A percentile compares a stretch with the other conserved stretches of the same genome.
Evolutionary conservation across 2,888 invertebrate species (phyloP).

Genomic region (Drosophila yooni): DNA sequence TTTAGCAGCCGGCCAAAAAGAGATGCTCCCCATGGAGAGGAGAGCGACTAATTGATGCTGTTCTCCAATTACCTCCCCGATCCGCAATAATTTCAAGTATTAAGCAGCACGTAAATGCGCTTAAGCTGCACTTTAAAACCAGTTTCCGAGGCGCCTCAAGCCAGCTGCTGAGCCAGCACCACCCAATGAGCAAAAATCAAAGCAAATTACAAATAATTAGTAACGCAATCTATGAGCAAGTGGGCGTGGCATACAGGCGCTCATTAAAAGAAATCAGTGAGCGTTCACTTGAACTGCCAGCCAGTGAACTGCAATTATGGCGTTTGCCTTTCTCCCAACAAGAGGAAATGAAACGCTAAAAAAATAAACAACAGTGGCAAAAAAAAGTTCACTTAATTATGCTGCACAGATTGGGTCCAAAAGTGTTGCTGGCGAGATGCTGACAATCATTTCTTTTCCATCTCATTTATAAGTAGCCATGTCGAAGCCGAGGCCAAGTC

Average conservation of each 20-base stretch:
- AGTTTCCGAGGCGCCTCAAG: conserved; percentile 8
- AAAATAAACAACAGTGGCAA: neutral
- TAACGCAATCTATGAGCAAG: conserved; percentile 48
- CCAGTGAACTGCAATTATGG: conserved; percentile 61
- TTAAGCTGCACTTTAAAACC: conserved; percentile 55
- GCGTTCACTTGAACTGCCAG: conserved; percentile 34
- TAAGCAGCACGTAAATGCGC: conserved; percentile 61
- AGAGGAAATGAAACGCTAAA: neutral
- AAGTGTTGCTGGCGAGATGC: conserved; percentile 31
- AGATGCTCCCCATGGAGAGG: conserved; percentile 11
- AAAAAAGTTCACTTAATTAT: conserved; percentile 60
- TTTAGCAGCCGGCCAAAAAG: conserved; percentile 15
- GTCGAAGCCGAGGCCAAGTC: conserved; percentile 15
- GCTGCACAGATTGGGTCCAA: conserved; percentile 34
- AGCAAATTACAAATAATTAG: conserved; percentile 75
- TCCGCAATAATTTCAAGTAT: conserved; percentile 52
- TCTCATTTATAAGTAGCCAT: conserved; percentile 22
- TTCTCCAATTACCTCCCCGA: neutral
- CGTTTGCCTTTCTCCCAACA: conserved; percentile 36
- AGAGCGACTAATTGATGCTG: conserved; percentile 20
- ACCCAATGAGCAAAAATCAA: conserved; percentile 57
- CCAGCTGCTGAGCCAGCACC: neutral
- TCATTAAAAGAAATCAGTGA: conserved; percentile 62
- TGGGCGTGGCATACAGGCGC: conserved; percentile 33
- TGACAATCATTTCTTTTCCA: conserved; percentile 24